These are phyloP conservation scores for Subanguina moxae DNA, from an alignment of 1,140 invertebrate genomes.

Conservation along the genomic window DNA sequence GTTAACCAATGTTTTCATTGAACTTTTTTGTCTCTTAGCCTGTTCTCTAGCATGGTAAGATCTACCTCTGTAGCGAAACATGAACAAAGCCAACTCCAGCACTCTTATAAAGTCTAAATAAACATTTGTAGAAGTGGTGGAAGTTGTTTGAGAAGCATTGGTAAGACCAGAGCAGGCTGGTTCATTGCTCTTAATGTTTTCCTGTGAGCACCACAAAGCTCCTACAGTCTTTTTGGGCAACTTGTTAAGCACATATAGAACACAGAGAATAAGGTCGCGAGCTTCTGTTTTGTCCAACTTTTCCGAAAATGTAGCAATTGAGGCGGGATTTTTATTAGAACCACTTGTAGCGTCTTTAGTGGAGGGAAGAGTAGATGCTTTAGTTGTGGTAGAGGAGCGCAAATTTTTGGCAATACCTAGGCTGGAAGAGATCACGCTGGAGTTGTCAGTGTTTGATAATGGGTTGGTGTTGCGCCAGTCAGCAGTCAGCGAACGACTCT, in stretches of 20 bases:
- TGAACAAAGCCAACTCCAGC: slow-evolving; percentile 43
- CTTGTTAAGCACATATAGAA: slow-evolving; percentile 84
- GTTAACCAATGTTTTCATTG: slow-evolving; percentile 13
- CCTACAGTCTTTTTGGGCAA: slow-evolving; percentile 61
- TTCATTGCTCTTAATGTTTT: slow-evolving; percentile 5
- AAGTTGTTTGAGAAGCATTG: neutral
- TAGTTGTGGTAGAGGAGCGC: neutral
- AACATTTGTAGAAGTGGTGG: slow-evolving; percentile 5
- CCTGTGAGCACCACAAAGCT: slow-evolving; percentile 35
- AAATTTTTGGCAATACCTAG: neutral
- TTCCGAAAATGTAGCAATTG: slow-evolving; percentile 42
- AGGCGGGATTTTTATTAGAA: slow-evolving; percentile 14
- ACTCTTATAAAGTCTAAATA: slow-evolving; percentile 47
- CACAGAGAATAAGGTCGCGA: slow-evolving; percentile 81
- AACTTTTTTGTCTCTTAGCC: slow-evolving; percentile 29
- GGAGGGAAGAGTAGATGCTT: slow-evolving; percentile 17
- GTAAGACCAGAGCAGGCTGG: neutral
- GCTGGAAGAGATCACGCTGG: neutral
- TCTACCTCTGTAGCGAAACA: slow-evolving; percentile 43
- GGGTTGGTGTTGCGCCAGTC: neutral
- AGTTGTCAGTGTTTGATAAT: neutral
- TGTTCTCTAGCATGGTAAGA: slow-evolving; percentile 33
- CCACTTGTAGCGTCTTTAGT: neutral
- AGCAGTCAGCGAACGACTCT: slow-evolving; percentile 6
- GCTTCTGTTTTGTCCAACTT: slow-evolving; percentile 65